Evolutionary conservation across 1,140 invertebrate genomes (phyloP).

Genomic region (Drosophila hydei): DNA sequence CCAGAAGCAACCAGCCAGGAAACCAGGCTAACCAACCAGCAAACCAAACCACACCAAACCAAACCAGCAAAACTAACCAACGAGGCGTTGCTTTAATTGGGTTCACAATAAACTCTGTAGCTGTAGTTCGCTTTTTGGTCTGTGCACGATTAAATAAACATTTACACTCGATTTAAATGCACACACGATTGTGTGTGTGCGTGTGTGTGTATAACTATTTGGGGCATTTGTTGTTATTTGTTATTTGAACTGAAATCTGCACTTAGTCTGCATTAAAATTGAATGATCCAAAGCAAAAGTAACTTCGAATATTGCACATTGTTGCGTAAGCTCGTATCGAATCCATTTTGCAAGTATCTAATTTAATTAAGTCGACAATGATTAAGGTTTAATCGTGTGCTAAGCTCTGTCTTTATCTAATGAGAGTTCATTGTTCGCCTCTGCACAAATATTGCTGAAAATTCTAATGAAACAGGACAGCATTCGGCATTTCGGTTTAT

Average conservation of each 20-base stretch:
- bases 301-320: conserved; percentile 21
- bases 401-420: neutral
- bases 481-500: too few relatives aligned
- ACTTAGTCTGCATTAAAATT: conserved; percentile 6
- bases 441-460: too few relatives aligned
- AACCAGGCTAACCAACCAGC: conserved; percentile 14
- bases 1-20: conserved; percentile 5
- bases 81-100: conserved; percentile 52
- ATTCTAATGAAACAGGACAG: too few relatives aligned
- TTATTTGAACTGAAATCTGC: conserved; percentile 21
- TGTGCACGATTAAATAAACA: conserved; percentile 49
- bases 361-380: conserved; percentile 3
- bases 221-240: conserved; percentile 37
- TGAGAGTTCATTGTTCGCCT: neutral
- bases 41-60: neutral
- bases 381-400: conserved; percentile 10
- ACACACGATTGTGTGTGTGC: conserved; percentile 19
- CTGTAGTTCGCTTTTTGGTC: conserved; percentile 20
- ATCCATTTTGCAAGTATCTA: conserved; percentile 1
- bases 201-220: conserved; percentile 19
- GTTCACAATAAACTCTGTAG: conserved; percentile 52
- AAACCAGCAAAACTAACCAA: conserved; percentile 29
- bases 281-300: conserved; percentile 8
- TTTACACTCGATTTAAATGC: conserved; percentile 51
- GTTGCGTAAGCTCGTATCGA: neutral